Base-by-base conservation (phyloP, 2,888 invertebrate genomes). In the Hypena proboscidalis region DNA sequence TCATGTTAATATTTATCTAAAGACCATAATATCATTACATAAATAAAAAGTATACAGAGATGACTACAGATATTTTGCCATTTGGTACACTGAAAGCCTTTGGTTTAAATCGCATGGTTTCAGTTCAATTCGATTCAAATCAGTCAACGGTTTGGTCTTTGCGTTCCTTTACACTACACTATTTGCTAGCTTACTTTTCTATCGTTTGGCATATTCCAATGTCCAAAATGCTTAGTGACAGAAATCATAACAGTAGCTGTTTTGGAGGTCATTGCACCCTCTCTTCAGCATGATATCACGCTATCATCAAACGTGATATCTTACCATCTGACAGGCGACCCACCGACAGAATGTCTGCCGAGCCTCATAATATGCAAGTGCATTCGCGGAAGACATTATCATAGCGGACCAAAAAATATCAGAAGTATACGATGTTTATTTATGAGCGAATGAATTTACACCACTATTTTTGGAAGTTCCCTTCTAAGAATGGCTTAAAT, bases 301-400 rank as follows among this genome's bases (percentile, higher is more conserved):
- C 46, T 51, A 64, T 67, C 64, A 60, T 55, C 47, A 53, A n/a
- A n/a, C 52, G 45, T 50, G 14, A 31, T 72, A 74, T 72, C 67
- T 53, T 43, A 6, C 50, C 37, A 72, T 72, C 68, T 66, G 59
- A 67, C 67, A 70, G 66, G 34, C 35, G 52, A 39, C 21, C 48
- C 73, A 73, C 73, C 70, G 75, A 59, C 78, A 53, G 76, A 77
- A 79, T 80, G 80, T 81, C 76, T 72, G 58, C 70, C 66, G 58
- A 61, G 54, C 14, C 38, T 39, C 53, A 39, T n/a, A 34, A 26
- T 51, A 32, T 47, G 25, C 37, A 36, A 43, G 50, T 59, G 64
- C 64, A 65, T 78, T 69, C 74, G 49, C 52, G 57, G 76, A 75
- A 76, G 47, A 58, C 58, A 67, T 69, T 63, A 62, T 56, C 46